Evolutionary conservation across 1,140 invertebrate genomes (phyloP).

Genomic region (Branchinecta lindahli): DNA sequence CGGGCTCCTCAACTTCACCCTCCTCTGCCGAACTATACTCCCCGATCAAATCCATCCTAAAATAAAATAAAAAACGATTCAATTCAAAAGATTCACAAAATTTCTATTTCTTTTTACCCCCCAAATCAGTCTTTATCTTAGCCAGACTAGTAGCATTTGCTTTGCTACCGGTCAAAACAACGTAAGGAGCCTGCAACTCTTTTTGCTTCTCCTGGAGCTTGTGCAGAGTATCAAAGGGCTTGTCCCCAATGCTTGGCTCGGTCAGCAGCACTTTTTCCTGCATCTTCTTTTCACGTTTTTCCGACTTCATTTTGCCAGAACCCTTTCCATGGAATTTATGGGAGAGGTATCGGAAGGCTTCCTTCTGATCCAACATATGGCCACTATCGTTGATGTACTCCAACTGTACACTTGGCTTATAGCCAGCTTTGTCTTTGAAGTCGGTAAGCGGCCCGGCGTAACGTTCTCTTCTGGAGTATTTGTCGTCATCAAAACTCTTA

Average conservation of each 20-base stretch:
- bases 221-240: constrained; percentile 81
- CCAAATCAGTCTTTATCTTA: neutral
- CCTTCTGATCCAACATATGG: constrained; percentile 72
- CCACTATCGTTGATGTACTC: constrained; percentile 97
- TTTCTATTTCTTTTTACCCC: neutral
- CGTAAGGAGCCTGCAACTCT: constrained; percentile 83
- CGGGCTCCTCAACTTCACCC: neutral
- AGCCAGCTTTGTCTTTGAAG: constrained; percentile 84
- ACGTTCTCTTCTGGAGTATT: constrained; percentile 54
- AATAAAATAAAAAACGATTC: neutral
- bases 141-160: constrained; percentile 7
- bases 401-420: constrained; percentile 88
- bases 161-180: constrained; percentile 82
- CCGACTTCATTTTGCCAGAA: constrained; percentile 94
- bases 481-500: constrained; percentile 76
- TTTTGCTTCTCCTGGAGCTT: constrained; percentile 92
- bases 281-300: constrained; percentile 88
- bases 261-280: constrained; percentile 66
- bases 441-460: constrained; percentile 73
- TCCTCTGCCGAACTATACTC: constrained; percentile 2
- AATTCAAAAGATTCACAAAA: neutral
- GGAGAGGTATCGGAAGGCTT: constrained; percentile 77
- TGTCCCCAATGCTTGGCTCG: constrained; percentile 50
- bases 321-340: constrained; percentile 99
- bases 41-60: neutral